Percentiles rank a stretch among this genome's conserved stretches.
Evolutionary conservation across 2,113 vertebrate genomes (phyloP).

Genomic region (Crotalus viridis): DNA sequence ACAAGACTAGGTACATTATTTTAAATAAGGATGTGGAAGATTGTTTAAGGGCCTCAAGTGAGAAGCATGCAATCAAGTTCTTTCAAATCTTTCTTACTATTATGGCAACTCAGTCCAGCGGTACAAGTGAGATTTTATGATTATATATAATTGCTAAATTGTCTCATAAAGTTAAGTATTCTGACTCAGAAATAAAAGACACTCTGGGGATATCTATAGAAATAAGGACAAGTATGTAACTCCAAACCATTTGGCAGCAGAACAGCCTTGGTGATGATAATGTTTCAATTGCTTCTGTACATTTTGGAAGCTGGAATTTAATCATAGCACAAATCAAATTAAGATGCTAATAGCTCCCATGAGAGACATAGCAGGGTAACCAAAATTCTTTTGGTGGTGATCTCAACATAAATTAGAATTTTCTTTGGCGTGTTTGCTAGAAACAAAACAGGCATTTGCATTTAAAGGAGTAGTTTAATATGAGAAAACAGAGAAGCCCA

Average conservation of each 20-base stretch:
- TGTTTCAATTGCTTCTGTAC: constrained; percentile 9
- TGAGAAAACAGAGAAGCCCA: background rate
- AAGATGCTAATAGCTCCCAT: background rate
- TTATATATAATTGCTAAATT: background rate
- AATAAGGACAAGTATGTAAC: background rate
- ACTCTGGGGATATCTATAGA: background rate
- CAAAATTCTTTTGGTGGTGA: background rate
- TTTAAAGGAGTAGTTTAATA: background rate
- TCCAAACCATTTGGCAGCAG: background rate
- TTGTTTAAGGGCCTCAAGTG: background rate
- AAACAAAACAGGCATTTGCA: background rate
- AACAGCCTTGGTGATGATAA: background rate
- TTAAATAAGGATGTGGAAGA: background rate
- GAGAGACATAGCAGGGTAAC: background rate
- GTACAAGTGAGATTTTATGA: background rate
- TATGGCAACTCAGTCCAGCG: background rate
- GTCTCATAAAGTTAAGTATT: constrained; percentile 5
- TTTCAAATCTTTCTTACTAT: background rate
- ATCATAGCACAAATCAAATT: background rate
- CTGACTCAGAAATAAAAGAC: background rate
- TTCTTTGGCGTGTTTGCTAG: background rate
- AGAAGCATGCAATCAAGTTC: background rate
- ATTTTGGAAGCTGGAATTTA: background rate
- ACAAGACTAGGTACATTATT: background rate
- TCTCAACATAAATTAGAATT: background rate